phyloP scores from a whole-genome alignment of 2,113 vertebrate genomes.

The Coptodon rendalli region DNA sequence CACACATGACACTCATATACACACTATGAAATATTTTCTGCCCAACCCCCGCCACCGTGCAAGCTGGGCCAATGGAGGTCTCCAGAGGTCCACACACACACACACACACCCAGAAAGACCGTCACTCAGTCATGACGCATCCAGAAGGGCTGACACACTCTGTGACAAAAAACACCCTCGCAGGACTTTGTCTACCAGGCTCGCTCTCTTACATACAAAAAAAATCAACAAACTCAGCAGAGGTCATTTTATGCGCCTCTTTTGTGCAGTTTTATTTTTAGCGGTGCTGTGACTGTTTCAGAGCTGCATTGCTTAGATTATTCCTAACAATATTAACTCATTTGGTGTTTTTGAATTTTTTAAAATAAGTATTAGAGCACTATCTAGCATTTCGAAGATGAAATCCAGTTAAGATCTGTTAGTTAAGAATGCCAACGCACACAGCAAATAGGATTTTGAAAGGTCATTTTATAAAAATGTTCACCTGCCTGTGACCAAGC shows the following conservation, averaged over 20 bases:
- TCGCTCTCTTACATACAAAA: neutral
- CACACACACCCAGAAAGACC: neutral
- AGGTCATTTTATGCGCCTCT: neutral
- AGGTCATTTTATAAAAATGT: neutral
- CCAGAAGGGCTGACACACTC: slow-evolving; percentile 16
- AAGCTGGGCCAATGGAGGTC: slow-evolving; percentile 22
- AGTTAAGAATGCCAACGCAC: neutral
- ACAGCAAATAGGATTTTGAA: neutral
- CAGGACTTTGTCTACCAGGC: neutral
- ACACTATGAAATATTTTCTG: neutral
- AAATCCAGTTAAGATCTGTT: neutral
- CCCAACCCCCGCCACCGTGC: neutral
- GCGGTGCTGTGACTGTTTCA: neutral
- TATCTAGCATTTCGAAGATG: neutral
- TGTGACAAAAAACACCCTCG: slow-evolving; percentile 4
- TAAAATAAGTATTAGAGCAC: neutral
- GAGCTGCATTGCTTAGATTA: neutral
- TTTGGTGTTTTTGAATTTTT: neutral
- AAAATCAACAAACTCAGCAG: neutral
- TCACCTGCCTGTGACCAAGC: neutral
- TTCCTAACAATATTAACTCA: neutral
- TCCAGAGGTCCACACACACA: neutral
- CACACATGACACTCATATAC: neutral
- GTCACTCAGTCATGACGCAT: slow-evolving; percentile 23
- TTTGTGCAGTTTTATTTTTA: neutral